Evolutionary conservation across 2,113 vertebrate genomes (phyloP).

Genomic region (Tupaia chinensis): DNA sequence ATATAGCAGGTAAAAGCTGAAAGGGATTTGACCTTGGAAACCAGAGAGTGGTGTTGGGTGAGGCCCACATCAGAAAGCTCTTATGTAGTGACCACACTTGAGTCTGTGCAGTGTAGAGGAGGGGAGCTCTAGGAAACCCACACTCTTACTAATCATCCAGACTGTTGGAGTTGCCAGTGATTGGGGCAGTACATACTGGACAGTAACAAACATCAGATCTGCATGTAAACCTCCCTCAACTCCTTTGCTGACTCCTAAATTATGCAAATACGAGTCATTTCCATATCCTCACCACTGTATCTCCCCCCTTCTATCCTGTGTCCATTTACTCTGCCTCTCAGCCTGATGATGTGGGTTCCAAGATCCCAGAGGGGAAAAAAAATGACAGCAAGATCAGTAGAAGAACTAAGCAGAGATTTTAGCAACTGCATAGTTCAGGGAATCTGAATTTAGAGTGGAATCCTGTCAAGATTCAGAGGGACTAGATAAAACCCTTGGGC

Average conservation of each 20-base stretch:
- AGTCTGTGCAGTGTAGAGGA: fast-evolving
- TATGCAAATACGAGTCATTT: not conserved
- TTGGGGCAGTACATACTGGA: not conserved
- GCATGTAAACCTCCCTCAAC: not conserved
- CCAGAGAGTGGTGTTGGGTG: not conserved
- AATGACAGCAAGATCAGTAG: not conserved
- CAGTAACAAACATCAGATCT: not conserved
- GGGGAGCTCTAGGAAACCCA: not conserved
- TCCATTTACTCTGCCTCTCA: no score
- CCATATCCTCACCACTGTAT: no score
- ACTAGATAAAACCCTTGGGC: not conserved
- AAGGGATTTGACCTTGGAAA: not conserved
- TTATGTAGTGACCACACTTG: not conserved
- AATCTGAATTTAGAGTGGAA: not conserved
- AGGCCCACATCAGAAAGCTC: not conserved
- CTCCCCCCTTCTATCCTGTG: no score
- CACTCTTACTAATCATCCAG: not conserved
- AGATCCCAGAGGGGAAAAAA: not conserved
- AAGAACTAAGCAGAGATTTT: not conserved
- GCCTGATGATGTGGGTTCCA: no score
- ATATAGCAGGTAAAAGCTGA: not conserved
- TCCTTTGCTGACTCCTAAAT: not conserved
- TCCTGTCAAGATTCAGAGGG: not conserved
- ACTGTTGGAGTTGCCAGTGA: not conserved
- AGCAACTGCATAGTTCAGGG: not conserved